phyloP scores from a whole-genome alignment of 2,888 invertebrate genomes.

The Cheilosia vulpina region DNA sequence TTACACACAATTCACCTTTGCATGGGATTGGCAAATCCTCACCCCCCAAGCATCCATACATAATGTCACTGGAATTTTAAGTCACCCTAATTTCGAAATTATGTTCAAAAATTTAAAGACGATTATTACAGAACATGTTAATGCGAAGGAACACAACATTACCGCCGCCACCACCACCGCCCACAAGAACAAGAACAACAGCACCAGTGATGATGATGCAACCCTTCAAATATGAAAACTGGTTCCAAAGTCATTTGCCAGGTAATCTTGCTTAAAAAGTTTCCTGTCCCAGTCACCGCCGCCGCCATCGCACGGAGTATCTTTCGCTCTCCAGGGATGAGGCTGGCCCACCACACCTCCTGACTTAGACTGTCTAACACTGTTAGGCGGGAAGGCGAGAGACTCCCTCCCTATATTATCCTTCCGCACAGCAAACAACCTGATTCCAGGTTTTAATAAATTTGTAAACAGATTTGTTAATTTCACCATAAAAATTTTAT shows the following conservation, averaged over 20 bases:
- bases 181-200: neutral
- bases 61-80: slow-evolving; percentile 45
- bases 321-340: slow-evolving; percentile 16
- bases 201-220: slow-evolving; percentile 32
- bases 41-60: slow-evolving; percentile 13
- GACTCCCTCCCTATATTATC: slow-evolving; percentile 55
- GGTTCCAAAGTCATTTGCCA: slow-evolving; percentile 57
- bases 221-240: slow-evolving; percentile 71
- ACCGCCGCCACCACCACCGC: neutral
- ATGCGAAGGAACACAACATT: slow-evolving; percentile 10
- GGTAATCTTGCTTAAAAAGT: slow-evolving; percentile 63
- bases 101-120: slow-evolving; percentile 70
- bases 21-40: neutral
- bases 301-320: slow-evolving; percentile 16
- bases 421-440: slow-evolving; percentile 44
- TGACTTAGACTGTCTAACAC: slow-evolving; percentile 11
- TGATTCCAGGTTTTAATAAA: slow-evolving; percentile 82
- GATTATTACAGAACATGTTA: slow-evolving; percentile 60
- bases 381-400: slow-evolving; percentile 65
- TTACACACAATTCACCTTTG: too few relatives aligned
- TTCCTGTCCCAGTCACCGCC: slow-evolving; percentile 57
- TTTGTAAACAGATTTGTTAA: slow-evolving; percentile 84
- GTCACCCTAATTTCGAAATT: slow-evolving; percentile 64
- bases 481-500: slow-evolving; percentile 83
- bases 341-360: slow-evolving; percentile 21